Evolutionary conservation across 2,888 invertebrate species (phyloP), one percentile per base, ranked within the genome.

Genomic region (Seira sanloemensis): DNA sequence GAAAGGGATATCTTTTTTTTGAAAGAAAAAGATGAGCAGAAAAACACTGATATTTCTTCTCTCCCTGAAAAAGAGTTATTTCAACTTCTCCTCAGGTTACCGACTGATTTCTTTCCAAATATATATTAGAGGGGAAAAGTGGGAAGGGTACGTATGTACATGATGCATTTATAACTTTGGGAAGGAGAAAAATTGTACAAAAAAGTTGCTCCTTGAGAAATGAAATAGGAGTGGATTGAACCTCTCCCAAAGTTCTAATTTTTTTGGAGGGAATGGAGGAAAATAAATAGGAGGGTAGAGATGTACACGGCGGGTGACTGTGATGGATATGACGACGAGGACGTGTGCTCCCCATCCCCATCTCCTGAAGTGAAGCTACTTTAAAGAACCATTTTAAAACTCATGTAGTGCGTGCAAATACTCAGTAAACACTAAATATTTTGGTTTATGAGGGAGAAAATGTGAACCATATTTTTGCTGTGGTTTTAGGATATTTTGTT

Each of bases 401-500:
- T 37, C 37, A 37, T 37, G 37, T 37, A 4, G 37, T n/a, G n/a
- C n/a, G n/a, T n/a, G n/a, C n/a, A n/a, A n/a, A n/a, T n/a, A n/a
- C 19, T 25, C n/a, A 18, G 65, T 37, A 75, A 65, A 5, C n/a
- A 19, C 62, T 62, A 62, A 65, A 21, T 23, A 12, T 4, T 5
- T 62, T 12, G 65, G 18, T 24, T 19, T 18, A 16, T 62, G 62
- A 16, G 24, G 12, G n/a, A 9, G 24, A 19, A 72, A 54, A 73
- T 9, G 12, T 12, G 12, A 37, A 37, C 37, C 37, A 37, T 37
- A 37, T 37, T 37, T 37, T 37, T 37, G 4, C 37, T 37, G 37
- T 37, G 37, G 37, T 37, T 37, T 27, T 65, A 75, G 62, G 68
- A 62, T 23, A 16, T 62, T 66, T 72, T 24, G 65, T 65, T 71